phyloP scores from a whole-genome alignment of 1,140 invertebrate species.

The Oncopodura yosiiana region DNA sequence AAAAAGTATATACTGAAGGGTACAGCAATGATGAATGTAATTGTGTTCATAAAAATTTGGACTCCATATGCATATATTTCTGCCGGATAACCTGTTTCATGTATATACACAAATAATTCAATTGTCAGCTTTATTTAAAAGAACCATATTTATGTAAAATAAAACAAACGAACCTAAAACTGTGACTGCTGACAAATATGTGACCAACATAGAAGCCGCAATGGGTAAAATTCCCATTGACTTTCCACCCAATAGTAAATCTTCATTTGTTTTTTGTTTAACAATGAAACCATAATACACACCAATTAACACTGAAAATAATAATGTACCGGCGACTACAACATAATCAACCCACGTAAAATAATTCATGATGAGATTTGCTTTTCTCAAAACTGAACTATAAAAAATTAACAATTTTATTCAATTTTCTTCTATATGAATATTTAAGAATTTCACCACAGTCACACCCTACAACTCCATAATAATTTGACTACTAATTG shows the following conservation, averaged over 20 bases:
- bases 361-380: too few relatives aligned
- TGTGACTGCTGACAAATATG: slow-evolving; percentile 32
- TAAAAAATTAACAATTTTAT: too few relatives aligned
- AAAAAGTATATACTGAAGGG: slow-evolving; percentile 33
- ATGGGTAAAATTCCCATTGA: slow-evolving; percentile 30
- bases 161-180: slow-evolving; percentile 24
- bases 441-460: too few relatives aligned
- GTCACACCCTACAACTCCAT: too few relatives aligned
- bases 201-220: slow-evolving; percentile 31
- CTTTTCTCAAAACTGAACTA: too few relatives aligned
- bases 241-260: slow-evolving; percentile 32
- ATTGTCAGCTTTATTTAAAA: background rate
- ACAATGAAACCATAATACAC: slow-evolving; percentile 29
- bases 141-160: background rate
- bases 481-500: too few relatives aligned
- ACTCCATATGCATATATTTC: slow-evolving; percentile 32
- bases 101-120: background rate
- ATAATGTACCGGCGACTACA: slow-evolving; percentile 25
- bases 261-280: slow-evolving; percentile 31
- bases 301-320: slow-evolving; percentile 34
- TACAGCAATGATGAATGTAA: slow-evolving; percentile 24
- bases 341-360: slow-evolving; percentile 28
- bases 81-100: slow-evolving; percentile 28
- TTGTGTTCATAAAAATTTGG: slow-evolving; percentile 30
- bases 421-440: too few relatives aligned